Conservation (phyloP, 2,797 vertebrate genomes). For the Threskiornis aethiopicus region DNA sequence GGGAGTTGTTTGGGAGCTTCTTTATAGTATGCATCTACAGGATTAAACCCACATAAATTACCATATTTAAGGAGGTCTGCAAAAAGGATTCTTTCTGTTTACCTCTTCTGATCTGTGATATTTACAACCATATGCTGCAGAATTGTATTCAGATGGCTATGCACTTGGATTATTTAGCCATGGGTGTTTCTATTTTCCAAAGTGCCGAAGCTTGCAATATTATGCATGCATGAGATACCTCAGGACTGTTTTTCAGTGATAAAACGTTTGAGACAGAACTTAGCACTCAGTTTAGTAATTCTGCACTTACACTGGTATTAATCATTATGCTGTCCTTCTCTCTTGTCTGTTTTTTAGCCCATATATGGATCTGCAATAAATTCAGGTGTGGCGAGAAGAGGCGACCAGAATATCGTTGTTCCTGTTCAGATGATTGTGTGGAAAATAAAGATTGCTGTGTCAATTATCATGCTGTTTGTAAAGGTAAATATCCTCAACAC, state of each 20-base stretch:
- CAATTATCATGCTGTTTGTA: slow-evolving; percentile 75
- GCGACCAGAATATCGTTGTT: slow-evolving; percentile 70
- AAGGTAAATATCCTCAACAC: slow-evolving; percentile 61
- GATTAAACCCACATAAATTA: not conserved
- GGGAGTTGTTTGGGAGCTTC: not conserved
- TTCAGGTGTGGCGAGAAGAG: slow-evolving; percentile 83
- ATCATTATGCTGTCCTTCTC: not conserved
- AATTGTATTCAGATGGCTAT: not conserved
- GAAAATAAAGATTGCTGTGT: slow-evolving; percentile 76
- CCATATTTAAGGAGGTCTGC: not conserved
- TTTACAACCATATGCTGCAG: not conserved
- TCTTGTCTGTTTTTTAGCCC: slow-evolving; percentile 54
- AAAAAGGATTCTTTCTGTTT: not conserved
- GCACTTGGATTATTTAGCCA: not conserved
- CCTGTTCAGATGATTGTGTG: slow-evolving; percentile 79
- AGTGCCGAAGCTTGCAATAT: not conserved
- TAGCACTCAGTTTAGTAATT: not conserved
- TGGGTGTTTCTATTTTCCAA: not conserved
- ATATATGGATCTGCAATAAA: slow-evolving; percentile 79
- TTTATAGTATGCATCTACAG: not conserved
- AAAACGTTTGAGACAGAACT: not conserved
- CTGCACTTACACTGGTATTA: not conserved
- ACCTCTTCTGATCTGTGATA: not conserved
- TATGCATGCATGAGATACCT: accelerated
- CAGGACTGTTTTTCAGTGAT: not conserved